These are phyloP conservation scores for Lagodon rhomboides DNA, from an alignment of 2,797 vertebrate species.

Conservation along the genomic window DNA sequence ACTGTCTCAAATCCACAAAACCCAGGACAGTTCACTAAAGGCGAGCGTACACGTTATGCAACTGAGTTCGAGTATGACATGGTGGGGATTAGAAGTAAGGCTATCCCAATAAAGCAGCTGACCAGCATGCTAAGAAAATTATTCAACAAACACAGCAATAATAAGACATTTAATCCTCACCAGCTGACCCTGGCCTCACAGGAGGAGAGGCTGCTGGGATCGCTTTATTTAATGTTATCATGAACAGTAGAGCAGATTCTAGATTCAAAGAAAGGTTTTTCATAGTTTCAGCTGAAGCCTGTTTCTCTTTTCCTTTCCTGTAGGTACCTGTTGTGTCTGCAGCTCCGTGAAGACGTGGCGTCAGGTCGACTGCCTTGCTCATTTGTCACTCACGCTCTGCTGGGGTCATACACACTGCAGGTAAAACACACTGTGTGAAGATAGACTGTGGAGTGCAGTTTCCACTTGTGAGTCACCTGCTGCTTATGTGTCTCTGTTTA, in stretches of 20 bases:
- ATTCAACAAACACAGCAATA: slow-evolving; percentile 16
- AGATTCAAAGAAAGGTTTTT: slow-evolving; percentile 26
- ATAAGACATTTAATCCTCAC: slow-evolving; percentile 44
- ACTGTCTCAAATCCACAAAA: neutral
- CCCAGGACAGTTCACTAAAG: neutral
- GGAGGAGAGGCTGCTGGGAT: slow-evolving; percentile 29
- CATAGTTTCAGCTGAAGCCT: slow-evolving; percentile 1
- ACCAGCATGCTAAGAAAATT: slow-evolving; percentile 28
- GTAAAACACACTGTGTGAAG: slow-evolving; percentile 37
- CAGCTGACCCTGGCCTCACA: slow-evolving; percentile 21
- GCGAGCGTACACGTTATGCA: slow-evolving; percentile 21
- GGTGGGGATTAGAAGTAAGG: slow-evolving; percentile 27
- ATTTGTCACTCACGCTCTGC: slow-evolving; percentile 94
- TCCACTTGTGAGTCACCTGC: neutral
- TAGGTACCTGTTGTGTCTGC: slow-evolving; percentile 98
- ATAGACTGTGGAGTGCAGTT: neutral
- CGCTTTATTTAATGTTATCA: slow-evolving; percentile 34
- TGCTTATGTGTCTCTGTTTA: neutral
- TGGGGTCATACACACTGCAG: slow-evolving; percentile 95
- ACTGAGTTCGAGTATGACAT: slow-evolving; percentile 4
- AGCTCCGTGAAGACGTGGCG: slow-evolving; percentile 94
- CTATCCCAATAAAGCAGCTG: slow-evolving; percentile 18
- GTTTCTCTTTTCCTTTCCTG: slow-evolving; percentile 1
- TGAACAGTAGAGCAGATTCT: slow-evolving; percentile 34
- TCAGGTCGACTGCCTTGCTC: slow-evolving; percentile 95